Base-by-base conservation (phyloP, 2,113 vertebrate species). In the Malurus cyaneus region DNA sequence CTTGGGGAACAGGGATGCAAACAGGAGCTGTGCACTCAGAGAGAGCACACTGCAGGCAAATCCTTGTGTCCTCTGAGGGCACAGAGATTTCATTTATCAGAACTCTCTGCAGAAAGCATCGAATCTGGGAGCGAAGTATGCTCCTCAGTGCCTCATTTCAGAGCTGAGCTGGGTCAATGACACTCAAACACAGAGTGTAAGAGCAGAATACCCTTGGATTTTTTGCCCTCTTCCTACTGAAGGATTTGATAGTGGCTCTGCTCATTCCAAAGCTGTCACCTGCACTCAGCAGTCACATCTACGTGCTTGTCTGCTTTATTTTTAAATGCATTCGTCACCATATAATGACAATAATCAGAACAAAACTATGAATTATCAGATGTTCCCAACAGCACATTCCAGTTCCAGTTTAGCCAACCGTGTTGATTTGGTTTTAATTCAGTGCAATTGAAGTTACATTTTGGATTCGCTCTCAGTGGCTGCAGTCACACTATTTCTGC, bases 341-440 rank as follows among this genome's bases (percentile, higher is more conserved):
- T 66, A 11, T 39, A 39, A 39, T 39, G 39, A 39, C 62, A 54
- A 59, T 34, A 65, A 61, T 53, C 64, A 88, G 39, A 53, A 42
- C 24, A 66, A 92, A 94, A 73, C 54, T 14, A 77, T 8, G 12
- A 90, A 61, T 62, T 64, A 26, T 39, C 44, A 80, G 92, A 86
- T 5, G 32, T 34, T 86, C 88, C 60, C 70, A 77, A 74, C 39
- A 83, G 86, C 32, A 39, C 50, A 24, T 70, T 94, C 83, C 34
- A n/a, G 50, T 62, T 88, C 72, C 70, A 69, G 4, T 85, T 72
- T 72, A 59, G 64, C 61, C 80, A 42, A 78, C 62, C 74, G 59
- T 4, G 7, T 16, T 67, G 71, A 88, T 82, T 82, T 60, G n/a
- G 26, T 26, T 77, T 82, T 93, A 59, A 92, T 77, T 88, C 79